Evolutionary conservation across 1,140 invertebrate genomes (phyloP), one percentile per base, ranked within the genome.

Genomic region (Drosophila lini): DNA sequence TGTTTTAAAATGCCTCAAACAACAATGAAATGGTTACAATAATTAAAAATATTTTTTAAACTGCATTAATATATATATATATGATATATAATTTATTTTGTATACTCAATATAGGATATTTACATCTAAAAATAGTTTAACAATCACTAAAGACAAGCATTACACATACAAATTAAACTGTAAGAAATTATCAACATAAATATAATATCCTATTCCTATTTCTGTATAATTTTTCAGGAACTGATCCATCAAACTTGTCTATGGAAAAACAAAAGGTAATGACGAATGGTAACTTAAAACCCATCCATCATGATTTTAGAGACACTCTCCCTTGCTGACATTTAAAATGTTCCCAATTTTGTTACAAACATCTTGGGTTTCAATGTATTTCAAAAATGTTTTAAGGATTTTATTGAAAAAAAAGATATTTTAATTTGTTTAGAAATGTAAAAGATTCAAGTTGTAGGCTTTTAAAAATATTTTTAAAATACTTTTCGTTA

Each of bases 291-390:
- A 53, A 53, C 28, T 53, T 31, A 22, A 53, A 36, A 53, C 28
- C 50, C 32, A 53, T 53, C 50, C 22, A 36, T 53, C 50, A 53
- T 15, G 16, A 7, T 53, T 19, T 53, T 34, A 34, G 28, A 32
- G n/a, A 13, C n/a, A 2, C 3, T 6, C 11, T 16, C 3, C 5
- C 16, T 32, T 1, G 48, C 13, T 52, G 50, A 53, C 50, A 36
- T 53, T 22, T 53, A 53, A 53, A 53, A 36, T 53, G 32, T 36
- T 53, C 36, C 19, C 22, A 36, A 36, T 22, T 53, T 53, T 3
- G 7, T 22, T 9, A 15, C 16, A 53, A 53, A 22, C 36, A 3
- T 36, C 1, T 53, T 2, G 2, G 34, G 32, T 19, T 22, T 53
- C 6, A 9, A 3, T 53, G 1, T 22, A 3, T 36, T 53, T 3